phyloP scores from a whole-genome alignment of 2,888 invertebrate genomes.

The Acrobeloides nanus region DNA sequence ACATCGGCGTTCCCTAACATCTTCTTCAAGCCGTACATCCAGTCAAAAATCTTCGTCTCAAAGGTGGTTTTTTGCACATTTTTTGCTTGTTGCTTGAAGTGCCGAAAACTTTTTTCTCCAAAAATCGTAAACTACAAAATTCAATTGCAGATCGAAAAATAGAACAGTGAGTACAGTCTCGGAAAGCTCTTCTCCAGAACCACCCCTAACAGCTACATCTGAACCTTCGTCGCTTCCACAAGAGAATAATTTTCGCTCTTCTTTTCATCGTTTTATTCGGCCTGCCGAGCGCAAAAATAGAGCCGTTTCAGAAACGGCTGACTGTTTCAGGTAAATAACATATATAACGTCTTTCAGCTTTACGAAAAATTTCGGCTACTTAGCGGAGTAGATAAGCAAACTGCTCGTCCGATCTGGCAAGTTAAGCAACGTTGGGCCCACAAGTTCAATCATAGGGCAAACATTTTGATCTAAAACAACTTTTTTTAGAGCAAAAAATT shows the following conservation, averaged over 20 bases:
- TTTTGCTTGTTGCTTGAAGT: conserved; percentile 5
- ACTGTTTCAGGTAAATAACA: conserved; percentile 17
- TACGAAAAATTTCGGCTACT: conserved; percentile 11
- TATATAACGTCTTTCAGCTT: conserved; percentile 4
- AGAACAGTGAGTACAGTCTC: conserved; percentile 30
- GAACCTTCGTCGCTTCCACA: conserved; percentile 14
- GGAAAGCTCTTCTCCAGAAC: conserved; percentile 23
- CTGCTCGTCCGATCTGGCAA: conserved; percentile 29
- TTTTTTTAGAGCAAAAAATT: no score
- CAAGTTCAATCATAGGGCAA: no score
- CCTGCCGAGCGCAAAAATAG: conserved; percentile 14
- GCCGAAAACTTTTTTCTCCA: conserved; percentile 1
- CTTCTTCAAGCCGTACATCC: no score
- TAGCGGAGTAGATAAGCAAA: conserved; percentile 4
- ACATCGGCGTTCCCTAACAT: no score
- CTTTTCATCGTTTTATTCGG: conserved; percentile 22
- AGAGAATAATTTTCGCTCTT: conserved; percentile 15
- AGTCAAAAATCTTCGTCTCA: no score
- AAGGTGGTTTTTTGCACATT: no score
- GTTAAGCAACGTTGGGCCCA: conserved; percentile 16
- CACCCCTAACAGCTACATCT: conserved; percentile 11
- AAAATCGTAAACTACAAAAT: not conserved
- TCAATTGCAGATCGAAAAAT: conserved; percentile 15
- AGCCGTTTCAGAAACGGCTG: conserved; percentile 18
- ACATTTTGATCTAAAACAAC: no score